These are phyloP conservation scores for Lasiurus cinereus DNA, from an alignment of 2,113 vertebrate species.

Conservation along the genomic window DNA sequence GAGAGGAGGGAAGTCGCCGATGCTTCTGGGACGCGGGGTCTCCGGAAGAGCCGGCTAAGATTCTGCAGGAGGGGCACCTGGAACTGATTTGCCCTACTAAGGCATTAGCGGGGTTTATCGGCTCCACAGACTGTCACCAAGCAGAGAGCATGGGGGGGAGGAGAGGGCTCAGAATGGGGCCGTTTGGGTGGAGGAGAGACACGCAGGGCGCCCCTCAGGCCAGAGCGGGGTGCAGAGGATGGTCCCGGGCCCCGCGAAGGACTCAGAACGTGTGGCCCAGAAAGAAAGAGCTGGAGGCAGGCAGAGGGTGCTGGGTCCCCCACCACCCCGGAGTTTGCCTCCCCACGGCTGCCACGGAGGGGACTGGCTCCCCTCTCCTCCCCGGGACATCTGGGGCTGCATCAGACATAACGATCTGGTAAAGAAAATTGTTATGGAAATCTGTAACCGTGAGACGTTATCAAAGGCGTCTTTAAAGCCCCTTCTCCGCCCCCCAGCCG, in stretches of 20 bases:
- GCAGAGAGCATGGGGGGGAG: neutral
- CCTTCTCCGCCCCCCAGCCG: slow-evolving; percentile 61
- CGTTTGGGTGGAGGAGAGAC: neutral
- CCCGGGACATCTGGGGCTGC: slow-evolving; percentile 80
- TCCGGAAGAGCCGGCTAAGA: slow-evolving; percentile 42
- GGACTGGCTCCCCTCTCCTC: slow-evolving; percentile 54
- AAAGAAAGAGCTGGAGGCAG: neutral
- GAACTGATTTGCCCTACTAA: slow-evolving; percentile 70
- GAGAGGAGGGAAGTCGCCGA: neutral
- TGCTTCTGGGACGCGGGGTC: neutral
- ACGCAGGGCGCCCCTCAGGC: neutral
- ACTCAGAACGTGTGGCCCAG: neutral
- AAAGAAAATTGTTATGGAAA: slow-evolving; percentile 84
- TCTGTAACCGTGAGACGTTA: slow-evolving; percentile 82
- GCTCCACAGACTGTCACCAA: slow-evolving; percentile 65
- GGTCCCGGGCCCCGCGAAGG: neutral
- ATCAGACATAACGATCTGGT: slow-evolving; percentile 81
- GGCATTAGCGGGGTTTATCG: slow-evolving; percentile 28
- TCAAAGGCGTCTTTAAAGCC: slow-evolving; percentile 84
- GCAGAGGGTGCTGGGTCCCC: neutral
- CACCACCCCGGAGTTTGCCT: neutral
- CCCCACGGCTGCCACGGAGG: neutral
- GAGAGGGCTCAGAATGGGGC: neutral
- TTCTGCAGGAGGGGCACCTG: slow-evolving; percentile 67
- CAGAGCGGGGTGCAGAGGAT: neutral